A percentile compares a stretch with the other conserved stretches of the same genome.
Evolutionary conservation across 1,140 invertebrate genomes (phyloP).

Genomic region (Melitaea cinxia): DNA sequence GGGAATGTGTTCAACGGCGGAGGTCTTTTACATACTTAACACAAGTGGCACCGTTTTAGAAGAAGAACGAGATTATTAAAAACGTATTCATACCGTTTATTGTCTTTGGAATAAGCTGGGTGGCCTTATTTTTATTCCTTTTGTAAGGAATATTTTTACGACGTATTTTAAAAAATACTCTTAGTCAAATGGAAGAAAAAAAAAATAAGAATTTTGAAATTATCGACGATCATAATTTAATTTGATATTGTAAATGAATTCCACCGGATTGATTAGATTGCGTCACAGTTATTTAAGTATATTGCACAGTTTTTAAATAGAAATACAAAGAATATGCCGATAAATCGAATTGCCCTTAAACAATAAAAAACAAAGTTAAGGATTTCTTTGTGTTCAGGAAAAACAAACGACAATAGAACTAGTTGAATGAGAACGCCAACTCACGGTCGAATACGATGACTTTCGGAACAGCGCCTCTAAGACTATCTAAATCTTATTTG

Average conservation of each 20-base stretch:
- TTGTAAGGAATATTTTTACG: too few relatives aligned
- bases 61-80: not conserved
- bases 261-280: too few relatives aligned
- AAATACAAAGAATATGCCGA: too few relatives aligned
- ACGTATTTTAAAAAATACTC: too few relatives aligned
- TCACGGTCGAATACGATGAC: constrained; percentile 16
- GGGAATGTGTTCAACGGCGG: constrained; percentile 7
- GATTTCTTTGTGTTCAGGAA: constrained; percentile 19
- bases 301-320: too few relatives aligned
- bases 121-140: too few relatives aligned
- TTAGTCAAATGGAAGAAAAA: too few relatives aligned
- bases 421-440: constrained; percentile 9
- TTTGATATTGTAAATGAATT: too few relatives aligned
- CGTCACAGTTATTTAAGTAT: too few relatives aligned
- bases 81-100: not conserved
- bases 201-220: too few relatives aligned
- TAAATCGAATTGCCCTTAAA: too few relatives aligned
- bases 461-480: constrained; percentile 9
- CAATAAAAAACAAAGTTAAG: constrained; percentile 13
- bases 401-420: constrained; percentile 12
- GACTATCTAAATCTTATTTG: constrained; percentile 7
- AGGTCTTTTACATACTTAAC: constrained; percentile 13
- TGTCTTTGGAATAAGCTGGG: not conserved
- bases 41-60: constrained; percentile 15
- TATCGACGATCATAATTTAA: too few relatives aligned